Evolutionary conservation across 2,888 invertebrate genomes (phyloP).

Genomic region (Saturnia pavonia): DNA sequence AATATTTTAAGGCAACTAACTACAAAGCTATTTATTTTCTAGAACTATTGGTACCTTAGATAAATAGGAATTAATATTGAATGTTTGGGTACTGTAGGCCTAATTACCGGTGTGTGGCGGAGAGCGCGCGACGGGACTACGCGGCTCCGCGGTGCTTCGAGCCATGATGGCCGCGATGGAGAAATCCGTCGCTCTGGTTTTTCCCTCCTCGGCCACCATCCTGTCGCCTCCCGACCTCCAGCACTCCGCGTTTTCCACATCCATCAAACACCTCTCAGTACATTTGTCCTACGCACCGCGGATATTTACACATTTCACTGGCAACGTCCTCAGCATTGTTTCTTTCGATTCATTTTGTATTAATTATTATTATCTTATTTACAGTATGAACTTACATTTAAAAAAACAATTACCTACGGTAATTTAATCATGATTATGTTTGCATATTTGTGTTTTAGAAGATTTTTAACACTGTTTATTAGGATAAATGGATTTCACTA

Average conservation of each 20-base stretch:
- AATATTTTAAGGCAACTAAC: too few species aligned
- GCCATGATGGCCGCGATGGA: constrained; percentile 98
- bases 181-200: constrained; percentile 92
- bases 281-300: constrained; percentile 44
- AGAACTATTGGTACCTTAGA: too few species aligned
- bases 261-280: constrained; percentile 69
- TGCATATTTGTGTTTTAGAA: neutral
- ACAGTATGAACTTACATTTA: constrained; percentile 5
- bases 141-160: constrained; percentile 75
- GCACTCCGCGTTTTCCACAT: constrained; percentile 75
- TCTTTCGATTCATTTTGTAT: constrained; percentile 36
- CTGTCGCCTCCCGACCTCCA: constrained; percentile 67
- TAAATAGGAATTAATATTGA: neutral
- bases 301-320: constrained; percentile 55
- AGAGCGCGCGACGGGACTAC: constrained; percentile 72
- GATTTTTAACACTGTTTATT: neutral
- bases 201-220: constrained; percentile 77
- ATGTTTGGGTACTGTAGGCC: constrained; percentile 48
- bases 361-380: constrained; percentile 20
- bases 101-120: constrained; percentile 71
- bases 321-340: constrained; percentile 60
- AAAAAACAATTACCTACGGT: neutral
- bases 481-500: neutral
- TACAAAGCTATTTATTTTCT: too few species aligned
- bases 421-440: neutral